Base-by-base conservation (phyloP, 2,797 vertebrate species). In the Rousettus madagascariensis region DNA sequence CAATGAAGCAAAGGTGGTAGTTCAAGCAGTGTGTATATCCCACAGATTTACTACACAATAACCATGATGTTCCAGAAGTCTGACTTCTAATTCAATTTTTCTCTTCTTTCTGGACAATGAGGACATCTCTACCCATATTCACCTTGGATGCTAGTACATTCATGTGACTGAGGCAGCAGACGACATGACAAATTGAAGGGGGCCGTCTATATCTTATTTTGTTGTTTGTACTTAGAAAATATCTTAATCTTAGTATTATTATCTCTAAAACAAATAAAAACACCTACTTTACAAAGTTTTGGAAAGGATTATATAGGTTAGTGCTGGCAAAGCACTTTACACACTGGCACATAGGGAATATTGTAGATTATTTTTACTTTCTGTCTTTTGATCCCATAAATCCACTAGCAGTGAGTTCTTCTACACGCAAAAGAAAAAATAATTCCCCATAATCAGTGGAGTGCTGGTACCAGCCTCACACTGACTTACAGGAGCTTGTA, bases 311-410 rank as follows among this genome's bases (percentile, higher is more conserved):
- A 49, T 38, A 22, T 46, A 57, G 41, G 36, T 68, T 63, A 68
- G 10, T 77, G 24, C 43, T 89, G 94, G n/a, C 22, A 92, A 71
- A 95, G 38, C 3, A 90, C 43, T 19, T 77, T 75, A 65, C 1
- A 63, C 3, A 22, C 13, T 51, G 19, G 9, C n/a, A 68, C 6
- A 20, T 1, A 92, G 38, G 30, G 92, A 97, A 72, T 33, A 72
- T 12, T 49, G 61, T n/a, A 49, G 33, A 90, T 95, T 85, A 36
- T 55, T 93, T 96, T 91, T 83, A 65, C 5, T 69, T 61, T 87
- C 46, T 28, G 65, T n/a, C 51, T 74, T 92, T 90, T 86, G n/a
- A 80, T 53, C 6, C 30, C 69, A n/a, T 59, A 79, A 65, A 87
- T 75, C 57, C 93, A 30, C 24, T 36, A 61, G 57, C 28, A 86